These are phyloP conservation scores for Lytechinus variegatus DNA, from an alignment of 35 echinoderm and acorn worm genomes.

Conservation along the genomic window DNA sequence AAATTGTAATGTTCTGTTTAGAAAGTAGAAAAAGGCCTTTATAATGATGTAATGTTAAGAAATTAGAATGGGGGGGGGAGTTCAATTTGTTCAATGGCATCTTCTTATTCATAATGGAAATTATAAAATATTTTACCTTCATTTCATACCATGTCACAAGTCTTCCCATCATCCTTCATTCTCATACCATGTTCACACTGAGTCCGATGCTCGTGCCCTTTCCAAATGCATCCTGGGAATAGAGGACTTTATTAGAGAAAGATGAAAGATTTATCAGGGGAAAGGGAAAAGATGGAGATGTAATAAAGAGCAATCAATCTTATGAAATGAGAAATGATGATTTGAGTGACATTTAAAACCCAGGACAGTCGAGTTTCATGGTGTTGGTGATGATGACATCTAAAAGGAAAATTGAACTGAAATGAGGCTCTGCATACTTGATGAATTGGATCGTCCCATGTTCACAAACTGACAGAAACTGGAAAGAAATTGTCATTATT, in stretches of 20 bases:
- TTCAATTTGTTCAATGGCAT: too few relatives aligned
- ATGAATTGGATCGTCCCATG: too few relatives aligned
- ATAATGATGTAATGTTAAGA: too few relatives aligned
- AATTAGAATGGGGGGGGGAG: too few relatives aligned
- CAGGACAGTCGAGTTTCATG: not conserved
- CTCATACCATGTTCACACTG: not conserved
- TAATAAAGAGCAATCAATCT: not conserved
- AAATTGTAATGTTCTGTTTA: too few relatives aligned
- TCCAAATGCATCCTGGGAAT: not conserved
- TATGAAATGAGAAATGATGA: not conserved
- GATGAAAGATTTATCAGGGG: conserved; percentile 11
- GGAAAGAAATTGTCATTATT: too few relatives aligned
- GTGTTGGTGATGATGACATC: not conserved
- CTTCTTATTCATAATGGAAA: not conserved
- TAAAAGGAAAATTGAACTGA: not conserved
- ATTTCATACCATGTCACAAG: not conserved
- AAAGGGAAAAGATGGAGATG: not conserved
- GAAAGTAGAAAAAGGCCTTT: too few relatives aligned
- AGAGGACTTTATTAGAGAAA: not conserved
- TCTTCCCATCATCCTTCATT: not conserved
- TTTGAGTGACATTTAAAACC: not conserved
- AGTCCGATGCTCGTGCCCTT: not conserved
- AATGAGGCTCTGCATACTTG: too few relatives aligned
- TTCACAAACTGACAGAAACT: too few relatives aligned
- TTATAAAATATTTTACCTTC: not conserved